Evolutionary conservation across 2,797 vertebrate genomes (phyloP).

Genomic region (Heliangelus exortis): DNA sequence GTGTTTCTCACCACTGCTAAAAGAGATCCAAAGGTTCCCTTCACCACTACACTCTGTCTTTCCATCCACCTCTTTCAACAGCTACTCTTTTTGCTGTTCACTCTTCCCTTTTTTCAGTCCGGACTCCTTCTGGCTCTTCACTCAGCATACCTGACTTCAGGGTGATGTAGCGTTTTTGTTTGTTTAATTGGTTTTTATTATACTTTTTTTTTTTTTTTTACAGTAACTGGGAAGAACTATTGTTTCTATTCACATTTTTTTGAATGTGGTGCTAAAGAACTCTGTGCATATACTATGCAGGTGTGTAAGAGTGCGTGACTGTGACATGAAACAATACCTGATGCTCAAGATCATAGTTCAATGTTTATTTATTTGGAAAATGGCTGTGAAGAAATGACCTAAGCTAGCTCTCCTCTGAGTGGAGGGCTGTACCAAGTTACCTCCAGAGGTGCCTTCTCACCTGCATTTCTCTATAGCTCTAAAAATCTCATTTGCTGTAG

Average conservation of each 20-base stretch:
- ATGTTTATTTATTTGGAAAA: slow-evolving; percentile 2
- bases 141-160: background rate
- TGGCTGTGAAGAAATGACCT: background rate
- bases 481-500: background rate
- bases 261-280: background rate
- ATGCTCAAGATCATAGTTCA: background rate
- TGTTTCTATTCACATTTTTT: background rate
- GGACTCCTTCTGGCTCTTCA: background rate
- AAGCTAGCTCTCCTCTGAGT: background rate
- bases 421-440: background rate
- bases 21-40: background rate
- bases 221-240: background rate
- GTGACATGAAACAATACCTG: background rate
- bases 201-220: background rate
- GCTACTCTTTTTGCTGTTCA: background rate
- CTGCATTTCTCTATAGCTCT: background rate
- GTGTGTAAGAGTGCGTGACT: background rate
- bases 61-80: background rate
- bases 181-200: background rate
- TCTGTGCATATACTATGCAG: background rate
- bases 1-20: background rate
- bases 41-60: background rate
- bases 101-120: background rate
- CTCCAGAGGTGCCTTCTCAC: background rate
- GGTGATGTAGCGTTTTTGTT: background rate